A percentile compares a stretch with the other conserved stretches of the same genome.
Conservation (phyloP, 2,888 invertebrate species). For the Dorcus parallelipipedus region DNA sequence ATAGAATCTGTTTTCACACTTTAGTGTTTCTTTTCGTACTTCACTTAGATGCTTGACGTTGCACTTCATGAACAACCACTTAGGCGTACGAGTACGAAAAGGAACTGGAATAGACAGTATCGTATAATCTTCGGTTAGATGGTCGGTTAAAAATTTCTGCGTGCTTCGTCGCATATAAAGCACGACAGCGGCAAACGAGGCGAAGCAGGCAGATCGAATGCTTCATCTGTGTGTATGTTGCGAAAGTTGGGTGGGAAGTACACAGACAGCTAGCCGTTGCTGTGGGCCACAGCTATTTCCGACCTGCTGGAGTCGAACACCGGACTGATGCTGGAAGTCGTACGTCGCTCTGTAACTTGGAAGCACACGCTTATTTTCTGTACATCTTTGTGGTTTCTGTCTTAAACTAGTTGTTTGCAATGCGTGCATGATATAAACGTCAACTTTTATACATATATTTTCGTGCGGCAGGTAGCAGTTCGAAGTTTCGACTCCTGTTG, state of each 20-base stretch:
- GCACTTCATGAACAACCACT: not conserved
- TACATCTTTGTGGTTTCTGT: not conserved
- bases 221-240: slow-evolving; percentile 32
- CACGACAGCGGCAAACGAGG: not conserved
- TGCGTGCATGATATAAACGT: not conserved
- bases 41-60: slow-evolving; percentile 4
- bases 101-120: too few relatives aligned
- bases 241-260: slow-evolving; percentile 48
- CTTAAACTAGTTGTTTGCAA: not conserved
- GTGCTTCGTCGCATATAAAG: not conserved
- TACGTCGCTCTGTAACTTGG: not conserved
- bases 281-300: slow-evolving; percentile 58
- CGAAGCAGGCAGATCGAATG: slow-evolving; percentile 18
- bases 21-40: too few relatives aligned
- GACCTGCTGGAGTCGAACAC: slow-evolving; percentile 48
- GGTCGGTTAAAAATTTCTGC: not conserved
- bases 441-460: slow-evolving; percentile 22
- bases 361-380: not conserved
- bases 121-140: too few relatives aligned
- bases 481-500: slow-evolving; percentile 46
- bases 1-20: too few relatives aligned
- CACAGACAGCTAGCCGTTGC: slow-evolving; percentile 66
- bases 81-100: too few relatives aligned
- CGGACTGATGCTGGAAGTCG: slow-evolving; percentile 43
- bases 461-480: slow-evolving; percentile 43